Conservation (phyloP, 2,888 invertebrate species). For the Arctia plantaginis region DNA sequence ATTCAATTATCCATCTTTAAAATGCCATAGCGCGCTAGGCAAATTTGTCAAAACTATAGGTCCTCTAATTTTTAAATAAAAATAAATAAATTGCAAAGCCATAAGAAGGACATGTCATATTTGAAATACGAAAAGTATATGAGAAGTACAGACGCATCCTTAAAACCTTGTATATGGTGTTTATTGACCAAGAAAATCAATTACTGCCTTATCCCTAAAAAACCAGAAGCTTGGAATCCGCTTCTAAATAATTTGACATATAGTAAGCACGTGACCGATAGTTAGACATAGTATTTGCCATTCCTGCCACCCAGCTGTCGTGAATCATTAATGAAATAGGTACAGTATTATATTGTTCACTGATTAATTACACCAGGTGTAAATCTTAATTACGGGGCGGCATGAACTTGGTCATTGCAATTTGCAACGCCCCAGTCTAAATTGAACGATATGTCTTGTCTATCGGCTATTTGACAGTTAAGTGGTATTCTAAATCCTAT, state of each 20-base stretch:
- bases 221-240: background rate
- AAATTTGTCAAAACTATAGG: no score
- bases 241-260: background rate
- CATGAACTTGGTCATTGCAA: constrained; percentile 56
- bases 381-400: constrained; percentile 69
- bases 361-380: constrained; percentile 76
- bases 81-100: no score
- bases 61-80: no score
- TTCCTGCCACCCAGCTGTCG: constrained; percentile 9
- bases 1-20: no score
- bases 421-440: constrained; percentile 51
- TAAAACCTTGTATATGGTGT: no score
- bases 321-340: constrained; percentile 27
- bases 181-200: no score
- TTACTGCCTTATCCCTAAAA: background rate
- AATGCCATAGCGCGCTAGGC: no score
- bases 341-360: constrained; percentile 37
- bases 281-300: background rate
- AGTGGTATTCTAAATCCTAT: constrained; percentile 36
- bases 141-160: background rate
- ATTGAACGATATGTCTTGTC: constrained; percentile 58
- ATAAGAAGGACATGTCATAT: no score
- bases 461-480: constrained; percentile 48
- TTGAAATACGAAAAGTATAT: no score
- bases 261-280: background rate